phyloP scores from a whole-genome alignment of 2,113 vertebrate species.

The Nanorana parkeri region DNA sequence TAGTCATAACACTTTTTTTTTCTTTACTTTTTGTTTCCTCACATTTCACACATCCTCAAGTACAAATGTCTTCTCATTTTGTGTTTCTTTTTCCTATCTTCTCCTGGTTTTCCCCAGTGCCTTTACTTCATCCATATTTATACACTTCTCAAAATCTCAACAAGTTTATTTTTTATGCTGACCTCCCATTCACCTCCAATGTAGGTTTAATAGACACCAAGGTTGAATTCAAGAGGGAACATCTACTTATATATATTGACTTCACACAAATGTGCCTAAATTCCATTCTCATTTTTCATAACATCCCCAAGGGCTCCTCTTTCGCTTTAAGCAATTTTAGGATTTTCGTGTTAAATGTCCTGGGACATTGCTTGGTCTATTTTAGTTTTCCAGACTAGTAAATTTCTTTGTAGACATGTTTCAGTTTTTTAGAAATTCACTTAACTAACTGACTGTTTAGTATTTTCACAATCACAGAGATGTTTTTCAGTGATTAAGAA shows the following conservation, averaged over 20 bases:
- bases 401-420: constrained; percentile 16
- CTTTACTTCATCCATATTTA: constrained; percentile 51
- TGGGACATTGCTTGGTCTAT: constrained; percentile 58
- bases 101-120: constrained; percentile 38
- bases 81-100: constrained; percentile 33
- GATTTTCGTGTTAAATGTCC: constrained; percentile 25
- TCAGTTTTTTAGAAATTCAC: not conserved
- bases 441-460: not conserved
- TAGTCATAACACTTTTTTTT: constrained; percentile 37
- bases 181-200: constrained; percentile 52
- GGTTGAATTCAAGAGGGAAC: constrained; percentile 54
- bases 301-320: constrained; percentile 48
- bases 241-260: constrained; percentile 54
- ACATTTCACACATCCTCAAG: constrained; percentile 47
- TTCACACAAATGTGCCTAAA: constrained; percentile 59
- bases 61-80: constrained; percentile 42
- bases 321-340: constrained; percentile 52
- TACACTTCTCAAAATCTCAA: constrained; percentile 46
- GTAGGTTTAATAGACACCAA: constrained; percentile 45
- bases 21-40: constrained; percentile 44
- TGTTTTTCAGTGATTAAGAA: constrained; percentile 1
- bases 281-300: constrained; percentile 6
- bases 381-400: constrained; percentile 51
- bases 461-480: not conserved
- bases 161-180: constrained; percentile 48